A percentile compares a stretch with the other conserved stretches of the same genome.
Evolutionary conservation across 2,113 vertebrate genomes (phyloP).

Genomic region (Crotalus tigris): DNA sequence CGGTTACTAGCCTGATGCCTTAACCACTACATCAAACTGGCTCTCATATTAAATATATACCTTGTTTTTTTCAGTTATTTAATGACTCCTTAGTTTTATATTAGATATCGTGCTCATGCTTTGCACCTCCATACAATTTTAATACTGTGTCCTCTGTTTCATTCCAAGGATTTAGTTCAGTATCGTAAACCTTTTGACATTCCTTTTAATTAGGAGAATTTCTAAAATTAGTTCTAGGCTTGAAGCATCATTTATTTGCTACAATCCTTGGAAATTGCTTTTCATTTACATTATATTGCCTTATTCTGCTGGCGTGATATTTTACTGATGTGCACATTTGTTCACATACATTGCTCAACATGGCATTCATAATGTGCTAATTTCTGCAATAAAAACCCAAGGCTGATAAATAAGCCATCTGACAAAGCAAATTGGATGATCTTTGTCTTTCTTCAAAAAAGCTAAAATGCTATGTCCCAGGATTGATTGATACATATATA

Average conservation of each 20-base stretch:
- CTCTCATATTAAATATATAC: neutral
- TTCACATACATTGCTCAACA: neutral
- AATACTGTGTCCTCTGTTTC: neutral
- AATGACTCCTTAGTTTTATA: neutral
- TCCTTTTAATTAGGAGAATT: neutral
- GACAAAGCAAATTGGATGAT: neutral
- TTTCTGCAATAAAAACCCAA: neutral
- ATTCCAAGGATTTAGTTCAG: neutral
- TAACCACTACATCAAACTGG: neutral
- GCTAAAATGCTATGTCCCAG: conserved; percentile 5
- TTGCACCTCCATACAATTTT: neutral
- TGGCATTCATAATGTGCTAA: neutral
- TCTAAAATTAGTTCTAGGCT: neutral
- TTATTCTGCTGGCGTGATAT: neutral
- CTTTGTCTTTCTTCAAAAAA: conserved; percentile 21
- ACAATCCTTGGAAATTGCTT: neutral
- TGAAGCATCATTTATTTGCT: neutral
- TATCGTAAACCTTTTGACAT: neutral
- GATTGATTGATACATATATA: neutral
- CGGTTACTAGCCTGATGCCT: neutral
- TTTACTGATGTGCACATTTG: neutral
- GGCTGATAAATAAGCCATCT: neutral
- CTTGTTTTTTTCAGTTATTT: neutral
- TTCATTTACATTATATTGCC: neutral
- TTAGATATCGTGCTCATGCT: neutral